Conservation (phyloP, 2,888 invertebrate species). For the Thymelicus sylvestris region DNA sequence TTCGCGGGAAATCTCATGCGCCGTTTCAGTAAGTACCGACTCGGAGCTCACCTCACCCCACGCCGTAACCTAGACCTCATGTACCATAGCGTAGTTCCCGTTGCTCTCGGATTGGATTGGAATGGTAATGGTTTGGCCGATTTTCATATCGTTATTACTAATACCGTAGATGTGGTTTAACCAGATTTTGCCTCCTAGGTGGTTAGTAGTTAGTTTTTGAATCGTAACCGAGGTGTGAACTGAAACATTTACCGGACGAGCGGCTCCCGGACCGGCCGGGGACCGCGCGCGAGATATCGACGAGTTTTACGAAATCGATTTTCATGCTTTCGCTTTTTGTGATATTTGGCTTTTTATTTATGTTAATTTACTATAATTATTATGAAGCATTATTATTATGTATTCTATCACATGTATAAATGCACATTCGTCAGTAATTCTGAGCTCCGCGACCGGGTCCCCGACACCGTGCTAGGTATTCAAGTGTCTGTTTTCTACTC, state of each 20-base stretch:
- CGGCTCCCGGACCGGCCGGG: not conserved
- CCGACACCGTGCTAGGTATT: conserved; percentile 50
- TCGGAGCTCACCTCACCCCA: conserved; percentile 56
- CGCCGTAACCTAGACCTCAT: conserved; percentile 56
- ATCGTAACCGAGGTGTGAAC: conserved; percentile 47
- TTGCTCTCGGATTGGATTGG: conserved; percentile 62
- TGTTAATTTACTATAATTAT: conserved; percentile 54
- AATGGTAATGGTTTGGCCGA: conserved; percentile 76
- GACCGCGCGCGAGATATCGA: conserved; percentile 11
- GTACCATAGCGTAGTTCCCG: conserved; percentile 66
- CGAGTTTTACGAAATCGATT: conserved; percentile 19
- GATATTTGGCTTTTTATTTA: conserved; percentile 80
- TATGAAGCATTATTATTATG: conserved; percentile 40
- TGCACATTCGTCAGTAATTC: conserved; percentile 41
- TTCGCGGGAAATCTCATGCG: conserved; percentile 91
- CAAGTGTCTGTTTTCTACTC: conserved; percentile 67
- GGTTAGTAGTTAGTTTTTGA: conserved; percentile 71
- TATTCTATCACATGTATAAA: conserved; percentile 52
- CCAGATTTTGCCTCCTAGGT: conserved; percentile 65
- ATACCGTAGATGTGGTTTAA: conserved; percentile 62
- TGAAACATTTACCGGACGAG: conserved; percentile 42
- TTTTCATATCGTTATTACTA: conserved; percentile 61
- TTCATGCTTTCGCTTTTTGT: conserved; percentile 78
- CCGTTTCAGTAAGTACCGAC: conserved; percentile 93
- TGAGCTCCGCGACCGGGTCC: conserved; percentile 35